Evolutionary conservation across 2,797 vertebrate species (phyloP).

Genomic region (Hafferia zeledoni): DNA sequence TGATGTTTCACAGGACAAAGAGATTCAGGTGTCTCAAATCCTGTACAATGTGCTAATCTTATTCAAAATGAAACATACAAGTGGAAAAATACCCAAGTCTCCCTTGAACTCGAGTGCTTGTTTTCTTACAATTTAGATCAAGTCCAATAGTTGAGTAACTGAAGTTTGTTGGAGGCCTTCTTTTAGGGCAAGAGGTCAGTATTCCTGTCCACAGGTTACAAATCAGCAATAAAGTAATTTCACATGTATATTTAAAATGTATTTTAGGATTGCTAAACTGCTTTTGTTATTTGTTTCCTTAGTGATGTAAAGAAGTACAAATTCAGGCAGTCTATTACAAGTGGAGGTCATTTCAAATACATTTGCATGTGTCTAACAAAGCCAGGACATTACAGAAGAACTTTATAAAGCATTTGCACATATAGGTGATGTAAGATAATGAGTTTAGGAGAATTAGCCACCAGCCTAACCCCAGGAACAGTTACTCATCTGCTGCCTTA

Average conservation of each 20-base stretch:
- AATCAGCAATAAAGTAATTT: neutral
- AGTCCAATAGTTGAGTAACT: neutral
- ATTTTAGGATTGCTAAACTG: neutral
- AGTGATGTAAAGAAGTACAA: neutral
- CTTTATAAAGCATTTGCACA: neutral
- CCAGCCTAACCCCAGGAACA: neutral
- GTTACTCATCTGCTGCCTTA: neutral
- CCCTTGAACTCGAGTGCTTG: rapidly evolving
- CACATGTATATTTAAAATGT: neutral
- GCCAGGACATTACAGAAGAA: neutral
- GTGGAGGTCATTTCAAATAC: neutral
- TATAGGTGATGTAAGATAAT: neutral
- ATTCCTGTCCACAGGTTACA: neutral
- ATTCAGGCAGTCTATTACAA: neutral
- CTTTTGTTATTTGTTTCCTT: neutral
- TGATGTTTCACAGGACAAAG: neutral
- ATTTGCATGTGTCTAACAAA: neutral
- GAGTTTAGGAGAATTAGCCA: neutral
- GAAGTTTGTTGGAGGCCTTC: neutral
- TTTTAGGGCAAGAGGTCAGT: neutral
- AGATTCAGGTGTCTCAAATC: neutral
- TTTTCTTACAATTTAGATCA: neutral
- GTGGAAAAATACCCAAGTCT: neutral
- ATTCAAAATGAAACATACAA: neutral
- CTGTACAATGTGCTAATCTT: neutral